These are phyloP conservation scores for Rhyacophila evoluta DNA, from an alignment of 2,888 invertebrate genomes.

Conservation along the genomic window DNA sequence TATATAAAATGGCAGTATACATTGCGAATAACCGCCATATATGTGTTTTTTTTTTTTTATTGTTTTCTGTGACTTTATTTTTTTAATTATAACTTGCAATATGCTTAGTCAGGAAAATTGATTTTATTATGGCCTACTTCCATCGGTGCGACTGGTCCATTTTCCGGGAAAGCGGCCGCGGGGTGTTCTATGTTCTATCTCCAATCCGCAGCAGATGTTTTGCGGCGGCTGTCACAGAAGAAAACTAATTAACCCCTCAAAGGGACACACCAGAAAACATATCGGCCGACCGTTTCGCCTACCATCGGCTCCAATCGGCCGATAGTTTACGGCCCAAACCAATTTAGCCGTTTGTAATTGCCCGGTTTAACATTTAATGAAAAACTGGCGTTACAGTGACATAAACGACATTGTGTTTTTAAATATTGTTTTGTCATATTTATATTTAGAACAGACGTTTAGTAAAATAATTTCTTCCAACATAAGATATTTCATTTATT, in stretches of 20 bases:
- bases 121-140: background rate
- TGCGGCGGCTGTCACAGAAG: slow-evolving; percentile 44
- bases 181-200: slow-evolving; percentile 30
- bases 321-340: slow-evolving; percentile 32
- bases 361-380: background rate
- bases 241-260: slow-evolving; percentile 49
- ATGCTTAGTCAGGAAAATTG: too few species aligned
- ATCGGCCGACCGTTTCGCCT: background rate
- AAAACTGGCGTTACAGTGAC: background rate
- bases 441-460: too few species aligned
- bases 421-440: too few species aligned
- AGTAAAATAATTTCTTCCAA: too few species aligned
- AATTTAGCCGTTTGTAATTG: slow-evolving; percentile 22
- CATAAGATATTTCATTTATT: too few species aligned
- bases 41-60: too few species aligned
- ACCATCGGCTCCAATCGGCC: background rate
- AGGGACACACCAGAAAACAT: slow-evolving; percentile 32
- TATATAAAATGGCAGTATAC: too few species aligned
- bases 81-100: too few species aligned
- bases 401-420: too few species aligned
- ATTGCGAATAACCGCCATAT: too few species aligned
- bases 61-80: too few species aligned
- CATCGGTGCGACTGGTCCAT: background rate
- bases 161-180: background rate
- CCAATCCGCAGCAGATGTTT: slow-evolving; percentile 48